Conservation (phyloP, 2,888 invertebrate species). For the Microctonus brassicae region DNA sequence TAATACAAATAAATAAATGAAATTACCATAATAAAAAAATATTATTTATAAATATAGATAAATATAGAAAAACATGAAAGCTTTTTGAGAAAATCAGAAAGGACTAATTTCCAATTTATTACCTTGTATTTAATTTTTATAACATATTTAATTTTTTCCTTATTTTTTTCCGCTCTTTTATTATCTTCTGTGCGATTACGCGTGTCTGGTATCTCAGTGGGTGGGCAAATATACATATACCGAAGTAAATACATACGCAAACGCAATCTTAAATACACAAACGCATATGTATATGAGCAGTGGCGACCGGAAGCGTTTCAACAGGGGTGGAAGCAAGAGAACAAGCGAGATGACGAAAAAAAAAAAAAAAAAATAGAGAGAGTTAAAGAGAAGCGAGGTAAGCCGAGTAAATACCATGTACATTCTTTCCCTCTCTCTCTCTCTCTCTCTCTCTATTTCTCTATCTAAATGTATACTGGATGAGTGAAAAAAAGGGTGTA, state of each 20-base stretch:
- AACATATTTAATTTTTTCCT: not conserved
- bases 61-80: no score
- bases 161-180: constrained; percentile 2
- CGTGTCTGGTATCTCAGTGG: constrained; percentile 4
- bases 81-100: no score
- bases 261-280: not conserved
- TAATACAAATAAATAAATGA: no score
- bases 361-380: not conserved
- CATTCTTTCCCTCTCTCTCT: not conserved
- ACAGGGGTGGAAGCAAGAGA: not conserved
- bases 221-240: not conserved
- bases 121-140: not conserved
- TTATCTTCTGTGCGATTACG: constrained; percentile 6
- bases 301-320: not conserved
- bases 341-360: not conserved
- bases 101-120: no score
- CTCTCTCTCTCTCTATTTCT: no score
- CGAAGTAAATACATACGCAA: no score
- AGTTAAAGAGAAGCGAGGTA: constrained; percentile 2
- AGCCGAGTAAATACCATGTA: constrained; percentile 24
- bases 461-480: not conserved
- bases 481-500: not conserved
- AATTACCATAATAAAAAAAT: no score
- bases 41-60: no score
- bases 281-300: not conserved